Evolutionary conservation across 2,888 invertebrate species (phyloP).

Genomic region (Sphaerophoria rueppellii): DNA sequence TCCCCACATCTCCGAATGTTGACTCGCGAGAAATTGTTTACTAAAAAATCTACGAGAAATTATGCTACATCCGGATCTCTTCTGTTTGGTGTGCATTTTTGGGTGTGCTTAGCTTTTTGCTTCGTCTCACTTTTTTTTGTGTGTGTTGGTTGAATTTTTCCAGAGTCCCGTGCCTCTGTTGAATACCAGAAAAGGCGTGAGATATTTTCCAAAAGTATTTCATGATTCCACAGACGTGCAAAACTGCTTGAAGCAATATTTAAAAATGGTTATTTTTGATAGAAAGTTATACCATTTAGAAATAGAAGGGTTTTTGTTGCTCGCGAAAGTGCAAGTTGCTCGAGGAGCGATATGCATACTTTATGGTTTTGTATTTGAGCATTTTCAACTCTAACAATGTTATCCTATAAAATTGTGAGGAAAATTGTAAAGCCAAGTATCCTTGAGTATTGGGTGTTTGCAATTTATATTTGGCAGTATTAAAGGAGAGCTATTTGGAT

Average conservation of each 20-base stretch:
- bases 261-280: slow-evolving; percentile 32
- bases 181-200: slow-evolving; percentile 24
- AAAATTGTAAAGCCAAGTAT: neutral
- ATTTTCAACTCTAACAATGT: slow-evolving; percentile 9
- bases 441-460: neutral
- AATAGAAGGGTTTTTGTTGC: neutral
- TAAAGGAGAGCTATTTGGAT: too few species aligned
- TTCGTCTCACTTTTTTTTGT: neutral
- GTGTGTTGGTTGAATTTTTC: neutral
- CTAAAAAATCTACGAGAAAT: slow-evolving; percentile 12
- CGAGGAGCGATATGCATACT: slow-evolving; percentile 13
- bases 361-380: slow-evolving; percentile 14
- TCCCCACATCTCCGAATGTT: slow-evolving; percentile 20
- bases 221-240: neutral
- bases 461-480: neutral
- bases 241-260: slow-evolving; percentile 14
- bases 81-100: slow-evolving; percentile 24
- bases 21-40: neutral
- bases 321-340: neutral
- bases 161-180: neutral
- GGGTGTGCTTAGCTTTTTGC: neutral
- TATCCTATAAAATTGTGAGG: neutral
- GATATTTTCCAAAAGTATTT: slow-evolving; percentile 25
- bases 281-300: slow-evolving; percentile 21
- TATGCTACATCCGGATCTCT: slow-evolving; percentile 2